A percentile compares a stretch with the other conserved stretches of the same genome.
Conservation (phyloP, 2,113 vertebrate genomes). For the Proteles cristata region DNA sequence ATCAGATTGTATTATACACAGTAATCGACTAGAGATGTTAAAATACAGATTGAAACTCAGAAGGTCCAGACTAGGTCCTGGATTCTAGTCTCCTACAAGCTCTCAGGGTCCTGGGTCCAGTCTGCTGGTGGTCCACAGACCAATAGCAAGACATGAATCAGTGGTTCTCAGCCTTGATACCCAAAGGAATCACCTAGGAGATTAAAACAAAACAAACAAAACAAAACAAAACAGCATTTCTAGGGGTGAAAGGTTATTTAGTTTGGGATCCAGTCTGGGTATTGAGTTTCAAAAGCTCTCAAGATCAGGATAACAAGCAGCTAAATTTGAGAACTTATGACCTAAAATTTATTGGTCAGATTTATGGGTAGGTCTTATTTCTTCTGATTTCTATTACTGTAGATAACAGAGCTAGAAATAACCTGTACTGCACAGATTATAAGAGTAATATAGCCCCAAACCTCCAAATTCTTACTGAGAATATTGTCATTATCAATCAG, state of each 20-base stretch:
- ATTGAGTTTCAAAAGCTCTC: neutral
- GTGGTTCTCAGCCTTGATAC: neutral
- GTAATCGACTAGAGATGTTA: neutral
- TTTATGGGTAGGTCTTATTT: neutral
- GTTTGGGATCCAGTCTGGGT: neutral
- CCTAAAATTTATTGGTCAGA: neutral
- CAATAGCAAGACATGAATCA: neutral
- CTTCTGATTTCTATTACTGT: neutral
- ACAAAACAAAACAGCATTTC: neutral
- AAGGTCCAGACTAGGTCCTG: neutral
- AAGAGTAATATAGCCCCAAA: neutral
- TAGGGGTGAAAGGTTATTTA: neutral
- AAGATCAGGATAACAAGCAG: neutral
- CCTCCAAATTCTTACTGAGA: neutral
- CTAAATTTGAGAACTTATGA: neutral
- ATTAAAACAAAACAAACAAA: neutral
- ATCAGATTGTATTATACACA: neutral
- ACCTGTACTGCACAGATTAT: neutral
- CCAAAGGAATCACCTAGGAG: neutral
- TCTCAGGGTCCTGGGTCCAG: neutral
- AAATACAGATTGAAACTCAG: neutral
- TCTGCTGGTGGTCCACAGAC: neutral
- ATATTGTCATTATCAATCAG: neutral
- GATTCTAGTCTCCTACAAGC: neutral
- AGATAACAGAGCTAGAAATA: neutral